These are phyloP conservation scores for Apotomis betuletana DNA, from an alignment of 2,888 invertebrate genomes.

Conservation along the genomic window DNA sequence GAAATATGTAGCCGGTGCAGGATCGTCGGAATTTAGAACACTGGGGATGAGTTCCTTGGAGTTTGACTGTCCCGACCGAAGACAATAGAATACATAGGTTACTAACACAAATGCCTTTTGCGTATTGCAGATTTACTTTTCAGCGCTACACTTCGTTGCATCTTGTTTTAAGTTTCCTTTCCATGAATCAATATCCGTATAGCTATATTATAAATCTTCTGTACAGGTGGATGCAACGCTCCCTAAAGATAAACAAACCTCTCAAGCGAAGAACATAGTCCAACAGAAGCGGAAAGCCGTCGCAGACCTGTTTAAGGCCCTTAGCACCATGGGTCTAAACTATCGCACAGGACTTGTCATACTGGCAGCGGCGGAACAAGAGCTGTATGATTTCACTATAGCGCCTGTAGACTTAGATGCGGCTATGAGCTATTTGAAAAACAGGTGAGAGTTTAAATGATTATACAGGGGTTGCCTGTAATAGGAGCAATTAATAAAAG, in stretches of 20 bases:
- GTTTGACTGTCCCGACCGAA: no score
- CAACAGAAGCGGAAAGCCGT: constrained; percentile 93
- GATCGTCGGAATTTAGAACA: no score
- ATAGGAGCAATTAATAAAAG: no score
- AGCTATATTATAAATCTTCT: background rate
- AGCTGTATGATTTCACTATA: constrained; percentile 85
- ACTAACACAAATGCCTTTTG: background rate
- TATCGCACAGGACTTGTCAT: constrained; percentile 90
- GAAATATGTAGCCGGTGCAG: no score
- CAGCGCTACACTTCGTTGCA: no score
- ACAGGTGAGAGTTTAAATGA: constrained; percentile 58
- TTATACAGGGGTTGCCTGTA: no score
- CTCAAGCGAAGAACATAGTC: constrained; percentile 90
- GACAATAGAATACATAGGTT: no score
- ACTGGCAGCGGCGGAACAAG: constrained; percentile 72
- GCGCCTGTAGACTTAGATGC: constrained; percentile 88
- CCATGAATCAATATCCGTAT: no score
- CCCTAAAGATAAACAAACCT: constrained; percentile 88
- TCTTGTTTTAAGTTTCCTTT: no score
- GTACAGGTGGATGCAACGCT: constrained; percentile 81
- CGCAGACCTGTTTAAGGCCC: constrained; percentile 92
- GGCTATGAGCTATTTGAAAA: constrained; percentile 81
- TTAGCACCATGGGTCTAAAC: constrained; percentile 90
- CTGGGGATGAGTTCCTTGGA: no score
- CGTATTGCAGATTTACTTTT: no score